Evolutionary conservation across 2,113 vertebrate genomes (phyloP), one percentile per base, ranked within the genome.

Genomic region (Cryptoleucopteryx plumbea): DNA sequence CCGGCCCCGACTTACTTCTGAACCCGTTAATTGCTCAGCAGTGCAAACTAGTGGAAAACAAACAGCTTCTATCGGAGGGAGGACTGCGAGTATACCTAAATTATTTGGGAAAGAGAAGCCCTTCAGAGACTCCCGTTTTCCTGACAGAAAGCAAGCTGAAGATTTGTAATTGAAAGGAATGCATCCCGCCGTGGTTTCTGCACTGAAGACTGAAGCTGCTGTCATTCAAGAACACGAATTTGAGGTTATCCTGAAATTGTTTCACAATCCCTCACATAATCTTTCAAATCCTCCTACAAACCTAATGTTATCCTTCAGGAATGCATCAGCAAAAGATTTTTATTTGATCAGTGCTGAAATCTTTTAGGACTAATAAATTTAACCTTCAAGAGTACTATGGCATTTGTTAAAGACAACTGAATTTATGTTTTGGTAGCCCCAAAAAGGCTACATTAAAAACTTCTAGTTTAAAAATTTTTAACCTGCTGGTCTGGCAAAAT

Each of bases 271-370:
- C 21, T 50, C 34, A 71, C 53, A 62, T 82, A 90, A 88, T 61
- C 65, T 78, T 91, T 92, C 50, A 90, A 95, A 90, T 79, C 75
- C 45, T 84, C 47, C 72, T 63, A 47, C n/a, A 93, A 90, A 88
- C 36, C 4, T 61, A 67, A 34, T 82, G 38, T 48, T 89, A 82
- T 55, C 73, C 20, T 85, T 91, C 62, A 77, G 59, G 16, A 85
- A 91, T 13, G 38, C 73, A 70, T 55, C 66, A 90, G 58, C 7
- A 84, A 72, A 94, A 91, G 34, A 65, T 40, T 55, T 40, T n/a
- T 74, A n/a, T 94, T 91, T 92, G 65, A 70, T 62, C 42, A 85
- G 17, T 1, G 3, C 6, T 82, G 26, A 93, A 91, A 85, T 65
- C 5, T 58, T 87, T 75, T 34, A 73, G 52, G 62, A 77, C 12